phyloP scores from a whole-genome alignment of 1,140 invertebrate genomes.

The Drosophila pruinosa region DNA sequence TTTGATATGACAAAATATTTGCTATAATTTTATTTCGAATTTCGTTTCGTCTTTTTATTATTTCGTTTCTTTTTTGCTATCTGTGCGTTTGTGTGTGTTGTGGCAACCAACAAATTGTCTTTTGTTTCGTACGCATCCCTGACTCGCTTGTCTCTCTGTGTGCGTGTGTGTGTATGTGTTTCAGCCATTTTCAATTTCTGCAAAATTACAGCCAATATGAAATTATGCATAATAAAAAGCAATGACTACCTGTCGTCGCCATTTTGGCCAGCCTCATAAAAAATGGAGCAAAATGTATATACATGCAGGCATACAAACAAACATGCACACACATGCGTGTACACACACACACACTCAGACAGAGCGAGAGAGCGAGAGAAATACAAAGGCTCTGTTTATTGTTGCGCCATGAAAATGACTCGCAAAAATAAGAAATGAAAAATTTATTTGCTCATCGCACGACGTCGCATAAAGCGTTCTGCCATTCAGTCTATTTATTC shows the following conservation, averaged over 20 bases:
- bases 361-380: background rate
- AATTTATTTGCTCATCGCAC: conserved; percentile 56
- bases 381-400: conserved; percentile 53
- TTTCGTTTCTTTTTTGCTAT: conserved; percentile 13
- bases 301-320: conserved; percentile 5
- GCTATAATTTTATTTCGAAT: conserved; percentile 60
- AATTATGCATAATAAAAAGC: conserved; percentile 80
- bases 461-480: conserved; percentile 37
- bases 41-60: conserved; percentile 17
- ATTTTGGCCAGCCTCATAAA: conserved; percentile 60
- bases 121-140: conserved; percentile 4
- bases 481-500: conserved; percentile 16
- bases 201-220: conserved; percentile 79
- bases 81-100: background rate
- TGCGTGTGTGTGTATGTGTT: conserved; percentile 5
- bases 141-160: background rate
- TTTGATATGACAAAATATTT: conserved; percentile 72
- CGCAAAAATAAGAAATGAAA: conserved; percentile 77
- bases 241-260: conserved; percentile 79
- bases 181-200: conserved; percentile 79
- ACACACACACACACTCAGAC: background rate
- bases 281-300: conserved; percentile 67
- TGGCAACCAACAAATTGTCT: conserved; percentile 22
- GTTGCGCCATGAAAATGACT: conserved; percentile 72
- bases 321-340: background rate